Base-by-base conservation (phyloP, 2,113 vertebrate species). In the Phylloscopus trochilus region DNA sequence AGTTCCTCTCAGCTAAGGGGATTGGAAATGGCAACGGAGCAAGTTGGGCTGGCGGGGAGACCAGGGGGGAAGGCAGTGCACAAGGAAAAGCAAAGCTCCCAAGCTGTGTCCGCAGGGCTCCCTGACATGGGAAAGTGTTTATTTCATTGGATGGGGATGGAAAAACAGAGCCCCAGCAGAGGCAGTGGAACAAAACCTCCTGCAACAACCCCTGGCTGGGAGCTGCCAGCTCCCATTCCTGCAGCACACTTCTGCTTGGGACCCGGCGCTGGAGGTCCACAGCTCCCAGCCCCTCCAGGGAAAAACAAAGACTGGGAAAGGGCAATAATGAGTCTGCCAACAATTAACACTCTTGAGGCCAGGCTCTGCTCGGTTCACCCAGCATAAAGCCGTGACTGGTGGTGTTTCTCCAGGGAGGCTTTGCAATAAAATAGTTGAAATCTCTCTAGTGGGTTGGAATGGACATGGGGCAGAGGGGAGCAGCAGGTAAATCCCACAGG, bases 181-280 rank as follows among this genome's bases (percentile, higher is more conserved):
- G 52, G 75, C 15, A 0, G 55, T 18, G 52, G 76, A 96, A 93
- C 43, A 93, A 94, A 96, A 81, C 15, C 73, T 60, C 35, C 73
- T 0, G 0, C 53, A 93, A 37, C 62, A 66, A 37, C 33, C 86
- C 64, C 91, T 78, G 92, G 67, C 51, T 0, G 3, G 84, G 82
- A 95, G 85, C 83, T 87, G 83, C 69, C 93, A 95, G 83, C 93
- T 95, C 88, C 66, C 83, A 92, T 90, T 92, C 64, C 92, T 73
- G 52, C 39, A 49, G 59, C 1, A 2, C 22, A 10, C 41, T 74
- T 58, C 78, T 83, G 72, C 70, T 7, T 2, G 18, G 88, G 85
- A 77, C 52, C n/a, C 3, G 0, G 52, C 2, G 1, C 49, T 3
- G 0, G 26, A 82, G 59, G 72, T 13, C 49, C 0, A 0, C 1